Evolutionary conservation across 1,140 invertebrate genomes (phyloP), one percentile per base, ranked within the genome.

Genomic region (Drosophila repleta): DNA sequence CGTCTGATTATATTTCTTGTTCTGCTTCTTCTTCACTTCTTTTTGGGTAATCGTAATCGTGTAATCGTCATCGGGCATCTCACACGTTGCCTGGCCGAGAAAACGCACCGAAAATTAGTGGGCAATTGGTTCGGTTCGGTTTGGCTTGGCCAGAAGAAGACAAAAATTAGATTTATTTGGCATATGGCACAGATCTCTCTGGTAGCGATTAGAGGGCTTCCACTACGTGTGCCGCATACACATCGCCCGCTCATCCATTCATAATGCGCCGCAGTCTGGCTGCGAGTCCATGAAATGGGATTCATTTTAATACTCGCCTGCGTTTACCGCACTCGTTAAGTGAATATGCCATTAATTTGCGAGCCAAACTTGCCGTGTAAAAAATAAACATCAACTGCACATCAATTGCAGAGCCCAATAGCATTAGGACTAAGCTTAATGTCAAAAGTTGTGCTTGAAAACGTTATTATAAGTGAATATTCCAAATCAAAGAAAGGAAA

Each of bases 41-140:
- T 57, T 37, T 67, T 52, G 46, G 62, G 46, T 51, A 56, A 75
- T 67, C 55, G 78, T 79, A 66, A 80, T 80, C 72, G 29, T 29
- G 60, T 51, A 56, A 69, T 69, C 62, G 62, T 52, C 67, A 74
- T 81, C 66, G 60, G 61, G 57, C 79, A 76, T 83, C 80, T 69
- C 80, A 83, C 80, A 43, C 43, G 46, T 67, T 72, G 68, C 65
- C 20, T 56, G 82, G 48, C 51, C 81, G 74, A 87, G 60, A 85
- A 85, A 85, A 85, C 81, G 81, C 81, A 87, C 65, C 29, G 43
- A 85, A 87, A 85, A 85, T 85, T 85, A 85, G 81, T 82, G 68
- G 45, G 70, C 82, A 85, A 85, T 85, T 87, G 82, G 79, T 74
- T 78, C 56, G 60, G 52, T 49, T 66, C 0, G 13, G 11, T 46